A percentile compares a stretch with the other conserved stretches of the same genome.
These are phyloP conservation scores for Tenebrio molitor DNA, from an alignment of 1,140 invertebrate species.

Conservation along the genomic window DNA sequence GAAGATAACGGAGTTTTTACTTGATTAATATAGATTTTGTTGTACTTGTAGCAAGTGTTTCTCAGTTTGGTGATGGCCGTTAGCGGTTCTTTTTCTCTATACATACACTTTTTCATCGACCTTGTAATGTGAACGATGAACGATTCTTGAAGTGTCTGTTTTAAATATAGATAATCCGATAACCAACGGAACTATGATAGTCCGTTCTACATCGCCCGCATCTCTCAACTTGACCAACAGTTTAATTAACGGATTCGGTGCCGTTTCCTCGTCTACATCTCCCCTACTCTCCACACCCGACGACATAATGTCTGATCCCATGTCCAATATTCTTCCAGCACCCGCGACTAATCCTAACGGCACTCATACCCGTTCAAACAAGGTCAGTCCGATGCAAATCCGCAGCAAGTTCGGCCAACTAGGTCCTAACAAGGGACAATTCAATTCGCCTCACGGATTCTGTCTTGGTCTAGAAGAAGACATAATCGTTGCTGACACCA, in stretches of 20 bases:
- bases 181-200: conserved; percentile 64
- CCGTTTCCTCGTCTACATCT: conserved; percentile 74
- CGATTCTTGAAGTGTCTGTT: not conserved
- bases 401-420: conserved; percentile 95
- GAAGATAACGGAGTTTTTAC: too few species aligned
- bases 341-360: conserved; percentile 64
- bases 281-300: conserved; percentile 71
- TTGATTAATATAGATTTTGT: too few species aligned
- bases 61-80: too few species aligned
- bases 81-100: too few species aligned
- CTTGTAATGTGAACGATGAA: not conserved
- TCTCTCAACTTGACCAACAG: conserved; percentile 65
- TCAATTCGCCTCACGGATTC: conserved; percentile 97
- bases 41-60: too few species aligned
- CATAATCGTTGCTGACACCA: conserved; percentile 95
- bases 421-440: conserved; percentile 91
- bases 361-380: conserved; percentile 73
- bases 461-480: conserved; percentile 95
- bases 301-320: conserved; percentile 63
- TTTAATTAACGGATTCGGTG: conserved; percentile 70
- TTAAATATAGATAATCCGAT: conserved; percentile 37
- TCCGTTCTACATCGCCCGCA: conserved; percentile 66
- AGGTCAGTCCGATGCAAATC: conserved; percentile 87
- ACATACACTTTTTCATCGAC: too few species aligned
- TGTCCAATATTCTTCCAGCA: conserved; percentile 63